Evolutionary conservation across 2,113 vertebrate species (phyloP).

Genomic region (Haemorhous mexicanus): DNA sequence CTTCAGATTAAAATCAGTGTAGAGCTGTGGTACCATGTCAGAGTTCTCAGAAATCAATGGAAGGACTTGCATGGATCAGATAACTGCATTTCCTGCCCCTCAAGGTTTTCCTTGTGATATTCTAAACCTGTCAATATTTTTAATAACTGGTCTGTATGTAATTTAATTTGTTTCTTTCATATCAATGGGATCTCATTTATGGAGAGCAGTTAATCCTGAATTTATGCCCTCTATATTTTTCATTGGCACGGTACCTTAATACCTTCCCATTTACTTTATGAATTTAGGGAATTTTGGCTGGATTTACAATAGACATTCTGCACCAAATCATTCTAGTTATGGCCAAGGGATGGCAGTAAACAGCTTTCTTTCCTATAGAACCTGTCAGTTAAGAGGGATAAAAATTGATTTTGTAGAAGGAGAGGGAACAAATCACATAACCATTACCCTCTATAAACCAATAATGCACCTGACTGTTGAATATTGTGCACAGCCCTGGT

Average conservation of each 20-base stretch:
- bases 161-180: background rate
- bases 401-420: background rate
- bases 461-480: background rate
- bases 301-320: background rate
- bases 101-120: background rate
- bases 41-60: background rate
- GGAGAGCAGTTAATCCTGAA: background rate
- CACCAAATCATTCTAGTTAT: background rate
- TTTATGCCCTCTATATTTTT: background rate
- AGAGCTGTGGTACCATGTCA: background rate
- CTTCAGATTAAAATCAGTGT: background rate
- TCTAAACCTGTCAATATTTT: background rate
- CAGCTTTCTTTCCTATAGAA: background rate
- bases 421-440: background rate
- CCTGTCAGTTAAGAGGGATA: background rate
- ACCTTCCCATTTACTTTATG: background rate
- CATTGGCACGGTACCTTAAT: fast-evolving
- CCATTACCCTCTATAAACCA: background rate
- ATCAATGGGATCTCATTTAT: background rate
- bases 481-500: background rate
- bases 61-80: background rate
- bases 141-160: background rate
- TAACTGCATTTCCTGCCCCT: background rate
- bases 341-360: constrained; percentile 16
- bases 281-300: background rate